Evolutionary conservation across 2,113 vertebrate genomes (phyloP).

Genomic region (Todiramphus chloris): DNA sequence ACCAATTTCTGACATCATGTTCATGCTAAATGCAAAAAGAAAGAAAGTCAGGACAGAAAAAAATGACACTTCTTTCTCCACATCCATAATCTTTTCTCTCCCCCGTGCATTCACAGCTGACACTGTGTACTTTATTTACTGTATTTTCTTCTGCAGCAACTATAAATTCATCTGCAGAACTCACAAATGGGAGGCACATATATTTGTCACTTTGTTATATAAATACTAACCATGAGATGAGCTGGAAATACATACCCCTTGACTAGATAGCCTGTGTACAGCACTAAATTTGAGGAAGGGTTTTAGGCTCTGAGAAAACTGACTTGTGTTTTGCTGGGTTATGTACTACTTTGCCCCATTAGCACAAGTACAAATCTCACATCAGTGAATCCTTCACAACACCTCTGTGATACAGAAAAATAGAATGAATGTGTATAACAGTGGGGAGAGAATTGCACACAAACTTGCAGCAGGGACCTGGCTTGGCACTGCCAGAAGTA

Average conservation of each 20-base stretch:
- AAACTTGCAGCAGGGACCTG: not conserved
- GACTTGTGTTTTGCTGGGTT: not conserved
- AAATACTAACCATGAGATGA: not conserved
- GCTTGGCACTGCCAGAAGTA: not conserved
- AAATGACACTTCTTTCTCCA: not conserved
- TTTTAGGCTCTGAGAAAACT: not conserved
- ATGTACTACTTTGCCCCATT: not conserved
- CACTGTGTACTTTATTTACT: not conserved
- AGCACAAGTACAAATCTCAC: not conserved
- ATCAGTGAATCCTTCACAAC: not conserved
- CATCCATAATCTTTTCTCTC: not conserved
- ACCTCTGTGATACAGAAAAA: not conserved
- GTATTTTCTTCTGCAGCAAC: not conserved
- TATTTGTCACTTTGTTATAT: not conserved
- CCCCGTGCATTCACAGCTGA: not conserved
- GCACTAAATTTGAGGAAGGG: not conserved
- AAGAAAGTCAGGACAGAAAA: not conserved
- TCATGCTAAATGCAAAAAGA: not conserved
- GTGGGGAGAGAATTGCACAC: not conserved
- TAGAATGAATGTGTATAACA: not conserved
- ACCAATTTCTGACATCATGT: not conserved
- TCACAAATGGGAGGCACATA: not conserved
- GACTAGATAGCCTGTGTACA: not conserved
- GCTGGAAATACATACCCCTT: not conserved
- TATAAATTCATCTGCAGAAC: not conserved